These are phyloP conservation scores for Pitangus sulphuratus DNA, from an alignment of 2,797 vertebrate species.

Conservation along the genomic window DNA sequence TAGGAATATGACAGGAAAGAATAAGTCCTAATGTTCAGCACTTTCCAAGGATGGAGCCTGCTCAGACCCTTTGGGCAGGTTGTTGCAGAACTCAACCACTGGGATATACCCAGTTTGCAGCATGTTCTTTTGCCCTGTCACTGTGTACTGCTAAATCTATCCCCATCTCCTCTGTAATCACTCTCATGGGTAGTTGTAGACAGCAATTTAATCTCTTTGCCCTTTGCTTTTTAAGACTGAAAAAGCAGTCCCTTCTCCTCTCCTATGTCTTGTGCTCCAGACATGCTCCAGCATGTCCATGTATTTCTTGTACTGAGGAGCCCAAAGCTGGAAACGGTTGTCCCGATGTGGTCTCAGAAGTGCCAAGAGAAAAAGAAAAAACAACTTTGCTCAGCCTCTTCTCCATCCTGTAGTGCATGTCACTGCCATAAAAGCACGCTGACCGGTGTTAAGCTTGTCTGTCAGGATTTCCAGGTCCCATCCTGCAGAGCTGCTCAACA, in stretches of 20 bases:
- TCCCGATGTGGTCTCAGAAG: neutral
- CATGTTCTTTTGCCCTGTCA: neutral
- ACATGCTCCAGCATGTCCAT: neutral
- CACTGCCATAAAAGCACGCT: fast-evolving
- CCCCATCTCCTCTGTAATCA: neutral
- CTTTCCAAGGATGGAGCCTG: neutral
- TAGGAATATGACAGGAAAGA: neutral
- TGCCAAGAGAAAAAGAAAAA: neutral
- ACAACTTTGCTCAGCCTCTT: neutral
- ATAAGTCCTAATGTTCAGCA: neutral
- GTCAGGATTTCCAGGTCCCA: neutral
- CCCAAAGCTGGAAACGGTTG: neutral
- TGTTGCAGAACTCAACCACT: neutral
- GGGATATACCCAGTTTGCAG: neutral
- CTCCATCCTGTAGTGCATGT: neutral
- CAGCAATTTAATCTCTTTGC: neutral
- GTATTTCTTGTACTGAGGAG: neutral
- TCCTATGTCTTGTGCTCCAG: neutral
- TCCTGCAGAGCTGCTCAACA: neutral
- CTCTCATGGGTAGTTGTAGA: neutral
- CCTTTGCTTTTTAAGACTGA: neutral
- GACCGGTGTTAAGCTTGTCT: neutral
- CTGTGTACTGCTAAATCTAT: neutral
- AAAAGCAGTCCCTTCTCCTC: neutral
- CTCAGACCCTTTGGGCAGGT: neutral